phyloP scores from a whole-genome alignment of 1,140 invertebrate species.

The Papilio aristodemus region DNA sequence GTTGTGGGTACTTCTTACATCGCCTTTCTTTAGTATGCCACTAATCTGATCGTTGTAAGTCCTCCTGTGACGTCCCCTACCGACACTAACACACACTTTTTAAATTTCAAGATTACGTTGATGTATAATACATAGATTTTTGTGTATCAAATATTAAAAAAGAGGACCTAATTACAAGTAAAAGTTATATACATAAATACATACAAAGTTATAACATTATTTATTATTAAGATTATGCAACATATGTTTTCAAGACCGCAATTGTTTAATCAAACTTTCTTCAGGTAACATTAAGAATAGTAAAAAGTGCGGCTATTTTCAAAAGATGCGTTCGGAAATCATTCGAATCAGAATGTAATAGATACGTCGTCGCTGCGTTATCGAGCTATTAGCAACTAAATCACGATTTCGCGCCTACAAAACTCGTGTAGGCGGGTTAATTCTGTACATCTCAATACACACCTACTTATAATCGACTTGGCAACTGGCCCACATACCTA shows the following conservation, averaged over 20 bases:
- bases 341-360: not conserved
- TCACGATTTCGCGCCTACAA: conserved; percentile 26
- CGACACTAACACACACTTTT: no score
- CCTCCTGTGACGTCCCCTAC: no score
- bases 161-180: no score
- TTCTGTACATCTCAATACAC: conserved; percentile 30
- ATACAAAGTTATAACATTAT: no score
- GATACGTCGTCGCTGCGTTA: not conserved
- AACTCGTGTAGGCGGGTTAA: conserved; percentile 20
- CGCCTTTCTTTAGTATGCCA: no score
- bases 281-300: not conserved
- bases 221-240: no score
- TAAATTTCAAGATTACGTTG: no score
- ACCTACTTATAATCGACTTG: conserved; percentile 27
- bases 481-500: conserved; percentile 32
- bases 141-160: no score
- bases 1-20: no score
- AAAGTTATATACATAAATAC: no score
- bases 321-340: not conserved
- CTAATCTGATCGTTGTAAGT: no score
- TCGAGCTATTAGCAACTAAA: conserved; percentile 20
- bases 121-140: no score
- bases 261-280: not conserved
- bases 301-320: conserved; percentile 17
- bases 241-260: not conserved